Percentiles rank a stretch among this genome's conserved stretches.
phyloP scores from a whole-genome alignment of 2,113 vertebrate genomes.

The Ochotona curzoniae region DNA sequence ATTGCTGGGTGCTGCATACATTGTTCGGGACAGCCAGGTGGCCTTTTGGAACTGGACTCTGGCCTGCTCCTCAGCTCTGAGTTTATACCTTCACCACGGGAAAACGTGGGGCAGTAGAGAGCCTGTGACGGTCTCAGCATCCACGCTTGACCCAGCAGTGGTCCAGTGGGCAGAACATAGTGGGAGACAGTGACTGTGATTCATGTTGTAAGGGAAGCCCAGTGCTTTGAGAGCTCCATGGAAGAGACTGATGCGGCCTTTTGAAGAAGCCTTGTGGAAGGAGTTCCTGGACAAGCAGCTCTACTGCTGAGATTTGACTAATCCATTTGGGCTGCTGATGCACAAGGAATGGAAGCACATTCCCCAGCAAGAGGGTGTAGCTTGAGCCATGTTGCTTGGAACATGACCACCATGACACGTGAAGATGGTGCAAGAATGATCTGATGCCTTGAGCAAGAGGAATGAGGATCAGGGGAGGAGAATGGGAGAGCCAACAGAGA shows the following conservation, averaged over 20 bases:
- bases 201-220: accelerated
- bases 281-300: accelerated
- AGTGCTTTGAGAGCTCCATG: accelerated
- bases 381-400: too few species aligned
- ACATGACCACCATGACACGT: accelerated
- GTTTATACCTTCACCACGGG: accelerated
- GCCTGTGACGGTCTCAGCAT: accelerated
- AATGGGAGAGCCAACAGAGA: accelerated
- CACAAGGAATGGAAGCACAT: background rate
- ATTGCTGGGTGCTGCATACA: accelerated
- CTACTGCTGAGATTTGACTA: background rate
- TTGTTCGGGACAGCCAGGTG: accelerated
- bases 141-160: accelerated
- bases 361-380: background rate
- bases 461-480: accelerated
- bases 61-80: background rate
- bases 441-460: accelerated
- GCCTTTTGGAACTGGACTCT: accelerated
- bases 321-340: accelerated
- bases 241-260: background rate
- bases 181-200: background rate
- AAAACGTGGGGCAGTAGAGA: too few species aligned
- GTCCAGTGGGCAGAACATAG: accelerated
- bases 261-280: background rate
- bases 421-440: accelerated